phyloP scores from a whole-genome alignment of 1,140 invertebrate species.

The Oedothorax gibbosus region DNA sequence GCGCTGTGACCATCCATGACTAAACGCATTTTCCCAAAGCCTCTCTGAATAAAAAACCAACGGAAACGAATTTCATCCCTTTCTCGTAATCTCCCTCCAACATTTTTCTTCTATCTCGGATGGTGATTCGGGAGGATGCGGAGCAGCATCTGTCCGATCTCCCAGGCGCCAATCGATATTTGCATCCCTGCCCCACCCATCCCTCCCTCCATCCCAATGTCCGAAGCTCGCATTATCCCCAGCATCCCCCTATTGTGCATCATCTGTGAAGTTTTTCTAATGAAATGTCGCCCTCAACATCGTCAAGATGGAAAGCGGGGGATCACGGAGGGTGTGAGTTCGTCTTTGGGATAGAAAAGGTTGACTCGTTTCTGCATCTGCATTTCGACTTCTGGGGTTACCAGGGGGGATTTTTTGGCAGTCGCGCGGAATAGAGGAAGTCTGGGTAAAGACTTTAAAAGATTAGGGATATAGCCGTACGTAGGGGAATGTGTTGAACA shows the following conservation, averaged over 20 bases:
- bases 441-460: too few relatives aligned
- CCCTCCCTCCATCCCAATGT: conserved; percentile 1
- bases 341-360: background rate
- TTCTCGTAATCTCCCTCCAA: background rate
- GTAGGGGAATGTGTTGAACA: too few relatives aligned
- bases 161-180: conserved; percentile 43
- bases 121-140: background rate
- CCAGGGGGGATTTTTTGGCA: background rate
- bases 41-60: background rate
- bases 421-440: background rate
- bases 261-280: too few relatives aligned
- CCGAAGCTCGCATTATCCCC: conserved; percentile 9
- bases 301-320: too few relatives aligned
- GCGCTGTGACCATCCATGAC: background rate
- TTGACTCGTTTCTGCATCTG: background rate
- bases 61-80: background rate
- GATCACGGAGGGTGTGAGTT: too few relatives aligned
- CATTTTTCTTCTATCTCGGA: background rate
- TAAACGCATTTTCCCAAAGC: background rate
- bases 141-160: conserved; percentile 21
- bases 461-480: too few relatives aligned
- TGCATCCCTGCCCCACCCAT: conserved; percentile 9
- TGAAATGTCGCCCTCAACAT: too few relatives aligned
- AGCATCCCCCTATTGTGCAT: background rate
- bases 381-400: background rate